Evolutionary conservation across 2,888 invertebrate genomes (phyloP).

Genomic region (Phyllotreta cruciferae): DNA sequence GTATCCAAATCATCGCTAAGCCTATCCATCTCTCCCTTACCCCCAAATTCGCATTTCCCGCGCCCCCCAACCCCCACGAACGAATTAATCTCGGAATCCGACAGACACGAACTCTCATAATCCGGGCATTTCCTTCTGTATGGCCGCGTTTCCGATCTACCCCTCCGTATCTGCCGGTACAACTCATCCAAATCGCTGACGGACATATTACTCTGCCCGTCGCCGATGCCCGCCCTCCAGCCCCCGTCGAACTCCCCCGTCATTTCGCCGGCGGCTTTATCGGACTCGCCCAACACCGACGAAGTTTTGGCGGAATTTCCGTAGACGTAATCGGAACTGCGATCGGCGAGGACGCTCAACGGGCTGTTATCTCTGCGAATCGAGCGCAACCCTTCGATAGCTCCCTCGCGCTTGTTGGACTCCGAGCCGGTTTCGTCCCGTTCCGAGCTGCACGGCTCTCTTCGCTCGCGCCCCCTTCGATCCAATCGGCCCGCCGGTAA

Average conservation of each 20-base stretch:
- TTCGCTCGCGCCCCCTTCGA: constrained; percentile 56
- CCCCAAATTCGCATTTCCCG: constrained; percentile 40
- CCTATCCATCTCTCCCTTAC: constrained; percentile 42
- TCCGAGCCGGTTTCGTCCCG: constrained; percentile 48
- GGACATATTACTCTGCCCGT: constrained; percentile 65
- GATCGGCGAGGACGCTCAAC: constrained; percentile 37
- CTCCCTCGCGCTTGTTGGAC: constrained; percentile 29
- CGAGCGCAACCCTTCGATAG: constrained; percentile 33
- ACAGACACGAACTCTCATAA: constrained; percentile 52
- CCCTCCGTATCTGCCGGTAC: constrained; percentile 72
- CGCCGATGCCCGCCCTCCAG: constrained; percentile 54
- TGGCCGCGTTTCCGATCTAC: constrained; percentile 41
- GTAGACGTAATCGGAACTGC: constrained; percentile 36
- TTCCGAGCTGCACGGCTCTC: constrained; percentile 53
- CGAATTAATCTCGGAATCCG: constrained; percentile 55
- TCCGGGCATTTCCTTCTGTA: constrained; percentile 32
- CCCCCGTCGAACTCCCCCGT: constrained; percentile 60
- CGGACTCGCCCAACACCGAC: constrained; percentile 39
- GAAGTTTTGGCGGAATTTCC: constrained; percentile 12
- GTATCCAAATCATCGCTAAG: constrained; percentile 51
- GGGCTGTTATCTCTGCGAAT: constrained; percentile 46
- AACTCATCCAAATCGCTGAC: constrained; percentile 72
- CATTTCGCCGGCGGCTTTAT: no score
- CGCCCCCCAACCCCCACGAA: constrained; percentile 47
- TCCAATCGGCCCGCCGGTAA: no score